Percentiles rank a stretch among this genome's conserved stretches.
Evolutionary conservation across 2,113 vertebrate species (phyloP).

Genomic region (Salminus brasiliensis): DNA sequence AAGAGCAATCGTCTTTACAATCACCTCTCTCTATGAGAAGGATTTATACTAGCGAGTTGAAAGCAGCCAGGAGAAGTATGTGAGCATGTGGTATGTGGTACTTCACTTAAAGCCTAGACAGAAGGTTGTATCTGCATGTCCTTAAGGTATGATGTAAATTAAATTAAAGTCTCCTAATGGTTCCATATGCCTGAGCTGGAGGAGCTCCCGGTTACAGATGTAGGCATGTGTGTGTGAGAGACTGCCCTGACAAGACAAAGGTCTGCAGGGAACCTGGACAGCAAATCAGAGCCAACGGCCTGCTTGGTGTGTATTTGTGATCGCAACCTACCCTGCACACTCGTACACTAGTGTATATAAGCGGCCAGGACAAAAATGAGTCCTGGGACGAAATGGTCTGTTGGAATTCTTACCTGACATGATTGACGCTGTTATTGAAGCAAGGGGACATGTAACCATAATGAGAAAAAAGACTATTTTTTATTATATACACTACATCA

Average conservation of each 20-base stretch:
- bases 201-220: slow-evolving; percentile 39
- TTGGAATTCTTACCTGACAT: too few relatives aligned
- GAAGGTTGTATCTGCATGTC: slow-evolving; percentile 43
- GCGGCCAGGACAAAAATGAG: too few relatives aligned
- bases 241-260: slow-evolving; percentile 49
- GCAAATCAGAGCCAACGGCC: slow-evolving; percentile 18
- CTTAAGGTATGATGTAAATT: slow-evolving; percentile 57
- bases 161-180: slow-evolving; percentile 56
- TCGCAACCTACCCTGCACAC: too few relatives aligned
- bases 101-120: slow-evolving; percentile 29
- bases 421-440: too few relatives aligned
- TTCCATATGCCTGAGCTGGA: slow-evolving; percentile 52
- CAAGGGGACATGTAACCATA: too few relatives aligned
- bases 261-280: slow-evolving; percentile 34
- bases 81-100: slow-evolving; percentile 36
- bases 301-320: slow-evolving; percentile 3
- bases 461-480: too few relatives aligned
- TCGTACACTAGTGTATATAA: too few relatives aligned
- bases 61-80: slow-evolving; percentile 49
- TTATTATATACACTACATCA: too few relatives aligned
- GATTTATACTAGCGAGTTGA: slow-evolving; percentile 54
- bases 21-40: slow-evolving; percentile 34
- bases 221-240: slow-evolving; percentile 49
- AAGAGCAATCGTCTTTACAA: slow-evolving; percentile 53
- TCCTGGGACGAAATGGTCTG: too few relatives aligned